phyloP scores from a whole-genome alignment of 2,113 vertebrate species.

The Xenopus tropicalis region UCB_Xtro_10.0 CM004443.2:55825001-55825500 shows the following conservation, averaged over 20 bases:
- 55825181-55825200: conserved; percentile 24
- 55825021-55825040: too few species aligned
- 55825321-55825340: conserved; percentile 27
- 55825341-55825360: conserved; percentile 17
- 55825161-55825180: conserved; percentile 37
- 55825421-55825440: conserved; percentile 10
- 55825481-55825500: not conserved
- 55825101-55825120: conserved; percentile 24
- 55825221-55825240: conserved; percentile 35
- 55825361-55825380: conserved; percentile 9
- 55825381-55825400: conserved; percentile 11
- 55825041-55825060: not conserved
- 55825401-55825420: conserved; percentile 25
- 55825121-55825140: conserved; percentile 24
- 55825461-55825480: not conserved
- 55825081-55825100: conserved; percentile 26
- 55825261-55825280: too few species aligned
- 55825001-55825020: too few species aligned
- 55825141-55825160: conserved; percentile 20
- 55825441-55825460: conserved; percentile 11
- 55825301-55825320: conserved; percentile 26
- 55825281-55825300: not conserved
- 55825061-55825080: conserved; percentile 32
- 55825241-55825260: conserved; percentile 28
- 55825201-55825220: conserved; percentile 43